Base-by-base conservation (phyloP, 2,113 vertebrate species). In the Trachemys scripta region DNA sequence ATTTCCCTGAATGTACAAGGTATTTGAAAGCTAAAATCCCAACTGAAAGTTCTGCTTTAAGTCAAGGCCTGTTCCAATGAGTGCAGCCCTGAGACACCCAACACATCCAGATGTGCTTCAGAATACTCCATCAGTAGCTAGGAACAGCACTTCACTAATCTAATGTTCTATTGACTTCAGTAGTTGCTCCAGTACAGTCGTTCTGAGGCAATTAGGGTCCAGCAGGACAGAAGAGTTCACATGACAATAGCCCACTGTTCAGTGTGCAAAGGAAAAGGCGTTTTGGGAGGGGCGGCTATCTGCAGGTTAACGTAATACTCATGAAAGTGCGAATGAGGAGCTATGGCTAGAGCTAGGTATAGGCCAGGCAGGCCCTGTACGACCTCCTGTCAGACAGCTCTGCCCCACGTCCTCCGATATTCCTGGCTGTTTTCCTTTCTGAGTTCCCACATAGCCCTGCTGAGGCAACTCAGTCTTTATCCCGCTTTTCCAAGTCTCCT, bases 81-180 rank as follows among this genome's bases (percentile, higher is more conserved):
- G 54, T 31, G 29, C 10, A 16, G 51, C 27, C 87, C 78, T 76
- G 82, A 35, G 65, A 72, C 16, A n/a, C 9, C n/a, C 20, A 82
- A 69, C 35, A 62, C 57, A 94, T 72, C 53, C 89, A 78, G 84
- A 88, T 51, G n/a, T 76, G 42, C 59, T 51, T 56, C 75, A 82
- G 92, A 88, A 85, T 53, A 79, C 53, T 89, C 38, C 47, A 62
- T 13, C 35, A 56, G 79, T 83, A 56, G 54, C 69, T 76, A 82
- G 87, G 27, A 94, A 82, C 62, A 92, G 85, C 72, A 82, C 91
- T 89, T 89, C 20, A 4, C 16, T 57, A 93, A 72, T 53, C 49
- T 91, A 93, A 80, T 57, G n/a, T 25, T 5, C 62, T 94, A 16
- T 90, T 72, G 93, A 95, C 93, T 93, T 88, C 79, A 95, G 49